phyloP scores from a whole-genome alignment of 1,140 invertebrate genomes.

The Aphelinus atriplicis region DNA sequence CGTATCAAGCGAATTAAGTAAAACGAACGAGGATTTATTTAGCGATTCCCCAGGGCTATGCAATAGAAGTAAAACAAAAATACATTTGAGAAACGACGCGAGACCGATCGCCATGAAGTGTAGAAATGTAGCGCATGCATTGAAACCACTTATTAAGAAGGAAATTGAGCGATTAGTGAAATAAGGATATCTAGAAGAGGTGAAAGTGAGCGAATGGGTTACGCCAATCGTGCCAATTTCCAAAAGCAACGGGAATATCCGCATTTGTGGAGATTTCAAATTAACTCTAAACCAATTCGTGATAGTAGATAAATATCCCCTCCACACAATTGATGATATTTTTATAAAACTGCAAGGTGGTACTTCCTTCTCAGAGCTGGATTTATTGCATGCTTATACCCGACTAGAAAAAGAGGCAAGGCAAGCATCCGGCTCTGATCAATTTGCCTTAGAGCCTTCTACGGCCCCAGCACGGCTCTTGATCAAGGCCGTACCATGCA shows the following conservation, averaged over 20 bases:
- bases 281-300: background rate
- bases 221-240: background rate
- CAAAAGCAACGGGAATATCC: too few species aligned
- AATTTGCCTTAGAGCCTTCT: too few species aligned
- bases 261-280: background rate
- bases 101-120: slow-evolving; percentile 5
- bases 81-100: slow-evolving; percentile 2
- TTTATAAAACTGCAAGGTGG: background rate
- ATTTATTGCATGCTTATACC: background rate
- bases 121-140: slow-evolving; percentile 3
- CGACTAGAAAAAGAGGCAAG: too few species aligned
- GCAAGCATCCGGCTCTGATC: too few species aligned
- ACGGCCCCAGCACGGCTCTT: too few species aligned
- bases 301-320: background rate
- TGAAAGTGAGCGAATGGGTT: slow-evolving; percentile 1
- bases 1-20: background rate
- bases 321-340: background rate
- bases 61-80: background rate
- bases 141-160: slow-evolving; percentile 12
- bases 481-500: too few species aligned
- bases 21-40: background rate
- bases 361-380: background rate
- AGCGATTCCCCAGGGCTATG: too few species aligned
- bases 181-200: background rate
- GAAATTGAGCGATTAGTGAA: slow-evolving; percentile 6